A percentile compares a stretch with the other conserved stretches of the same genome.
Conservation (phyloP, 1,140 invertebrate species). For the Leptinotarsa texana region DNA sequence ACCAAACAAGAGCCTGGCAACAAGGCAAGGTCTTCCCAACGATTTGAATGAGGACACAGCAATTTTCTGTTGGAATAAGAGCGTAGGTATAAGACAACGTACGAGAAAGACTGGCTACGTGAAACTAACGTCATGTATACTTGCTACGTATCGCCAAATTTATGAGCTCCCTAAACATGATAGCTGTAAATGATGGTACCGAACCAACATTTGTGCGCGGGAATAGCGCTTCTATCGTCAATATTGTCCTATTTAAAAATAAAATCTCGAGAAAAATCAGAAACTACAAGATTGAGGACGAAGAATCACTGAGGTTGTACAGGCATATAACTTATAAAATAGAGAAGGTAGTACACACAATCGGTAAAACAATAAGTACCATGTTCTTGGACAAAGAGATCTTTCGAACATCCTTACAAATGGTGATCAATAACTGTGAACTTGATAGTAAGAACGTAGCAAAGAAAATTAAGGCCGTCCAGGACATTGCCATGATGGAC, state of each 20-base stretch:
- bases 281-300: neutral
- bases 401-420: too few relatives aligned
- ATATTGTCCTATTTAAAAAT: neutral
- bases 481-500: too few relatives aligned
- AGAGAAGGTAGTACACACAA: neutral
- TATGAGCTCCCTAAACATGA: too few relatives aligned
- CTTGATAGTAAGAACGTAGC: too few relatives aligned
- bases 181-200: neutral
- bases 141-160: constrained; percentile 20
- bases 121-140: neutral
- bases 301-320: neutral
- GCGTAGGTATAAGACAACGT: neutral
- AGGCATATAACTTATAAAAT: neutral
- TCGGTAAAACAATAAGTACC: neutral
- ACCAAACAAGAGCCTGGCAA: neutral
- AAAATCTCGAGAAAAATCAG: neutral
- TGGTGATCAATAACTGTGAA: too few relatives aligned
- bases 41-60: neutral
- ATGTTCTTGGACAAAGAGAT: too few relatives aligned
- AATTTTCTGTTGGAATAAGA: neutral
- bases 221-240: neutral
- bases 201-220: neutral
- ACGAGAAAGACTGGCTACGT: neutral
- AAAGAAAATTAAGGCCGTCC: too few relatives aligned
- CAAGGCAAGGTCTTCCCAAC: neutral